Base-by-base conservation (phyloP, 2,888 invertebrate species). In the Ophioninae sp. region DNA sequence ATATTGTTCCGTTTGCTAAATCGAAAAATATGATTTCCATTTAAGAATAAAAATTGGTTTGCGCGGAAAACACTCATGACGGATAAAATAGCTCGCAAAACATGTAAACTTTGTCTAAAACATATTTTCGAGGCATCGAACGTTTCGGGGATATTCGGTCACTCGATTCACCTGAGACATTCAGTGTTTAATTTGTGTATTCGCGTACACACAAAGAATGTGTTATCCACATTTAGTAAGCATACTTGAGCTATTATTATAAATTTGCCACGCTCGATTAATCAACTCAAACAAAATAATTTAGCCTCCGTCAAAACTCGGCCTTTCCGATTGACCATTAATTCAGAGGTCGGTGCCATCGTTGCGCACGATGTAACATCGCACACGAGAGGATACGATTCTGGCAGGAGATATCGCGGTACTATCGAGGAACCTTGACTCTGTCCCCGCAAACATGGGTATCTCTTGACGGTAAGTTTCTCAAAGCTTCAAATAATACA, bases 261-360 rank as follows among this genome's bases (percentile, higher is more conserved):
- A 50, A 50, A 17, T 50, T 50, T 50, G 79, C 67, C 39, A 75
- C 59, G 69, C 72, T 83, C 67, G 76, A 80, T 80, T 68, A 61
- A 69, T 59, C 50, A 68, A 68, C 37, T 75, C 70, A 59, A 72
- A 61, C 65, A n/a, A 59, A 39, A 70, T 62, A 79, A 62, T 70
- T 59, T 62, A 39, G 41, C 64, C 62, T 50, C 70, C 64, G 44
- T 17, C 21, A 69, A 57, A 62, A n/a, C 2, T 74, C 21, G 50
- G 20, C 23, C 39, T 59, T 5, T 50, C 50, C 3, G 13, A 50
- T 13, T 17, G 50, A 50, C 50, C 50, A 13, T 50, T 50, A 50
- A 17, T 50, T 17, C 50, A 13, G 50, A 17, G 50, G 50, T 13
- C 50, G 50, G 30, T 17, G 17, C 50, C 13, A 50, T 50, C 50